Conservation (phyloP, 2,888 invertebrate genomes). For the Hyalella azteca region DNA sequence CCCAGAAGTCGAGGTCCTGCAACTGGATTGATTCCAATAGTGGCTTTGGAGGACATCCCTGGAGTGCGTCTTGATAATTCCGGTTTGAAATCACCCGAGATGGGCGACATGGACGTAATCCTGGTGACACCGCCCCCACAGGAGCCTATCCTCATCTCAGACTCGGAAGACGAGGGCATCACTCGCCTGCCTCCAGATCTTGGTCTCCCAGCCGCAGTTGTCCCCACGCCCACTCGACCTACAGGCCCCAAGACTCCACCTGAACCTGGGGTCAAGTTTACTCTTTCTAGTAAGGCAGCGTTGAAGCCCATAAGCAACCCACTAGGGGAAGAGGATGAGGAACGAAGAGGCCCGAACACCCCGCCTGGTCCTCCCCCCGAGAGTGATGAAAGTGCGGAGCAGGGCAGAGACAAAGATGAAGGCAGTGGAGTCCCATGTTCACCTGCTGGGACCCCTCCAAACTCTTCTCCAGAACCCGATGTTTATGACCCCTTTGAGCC, state of each 20-base stretch:
- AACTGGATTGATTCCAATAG: conserved; percentile 17
- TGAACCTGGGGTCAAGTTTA: conserved; percentile 74
- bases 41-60: conserved; percentile 22
- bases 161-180: conserved; percentile 71
- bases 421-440: conserved; percentile 49
- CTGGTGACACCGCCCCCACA: conserved; percentile 74
- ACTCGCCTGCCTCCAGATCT: conserved; percentile 55
- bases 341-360: conserved; percentile 74
- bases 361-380: conserved; percentile 69
- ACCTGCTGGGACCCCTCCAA: conserved; percentile 50
- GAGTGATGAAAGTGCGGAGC: conserved; percentile 51
- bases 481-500: conserved; percentile 92
- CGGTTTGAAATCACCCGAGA: conserved; percentile 70
- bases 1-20: conserved; percentile 9
- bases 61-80: conserved; percentile 63
- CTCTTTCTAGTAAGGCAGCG: conserved; percentile 64
- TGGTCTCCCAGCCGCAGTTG: conserved; percentile 37
- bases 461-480: conserved; percentile 64
- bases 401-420: conserved; percentile 48
- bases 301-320: conserved; percentile 69
- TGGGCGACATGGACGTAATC: conserved; percentile 57
- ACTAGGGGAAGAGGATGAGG: conserved; percentile 67
- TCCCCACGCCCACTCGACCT: conserved; percentile 51
- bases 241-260: conserved; percentile 77
- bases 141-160: conserved; percentile 82